Evolutionary conservation across 2,113 vertebrate genomes (phyloP), one percentile per base, ranked within the genome.

Genomic region (Nestor notabilis): DNA sequence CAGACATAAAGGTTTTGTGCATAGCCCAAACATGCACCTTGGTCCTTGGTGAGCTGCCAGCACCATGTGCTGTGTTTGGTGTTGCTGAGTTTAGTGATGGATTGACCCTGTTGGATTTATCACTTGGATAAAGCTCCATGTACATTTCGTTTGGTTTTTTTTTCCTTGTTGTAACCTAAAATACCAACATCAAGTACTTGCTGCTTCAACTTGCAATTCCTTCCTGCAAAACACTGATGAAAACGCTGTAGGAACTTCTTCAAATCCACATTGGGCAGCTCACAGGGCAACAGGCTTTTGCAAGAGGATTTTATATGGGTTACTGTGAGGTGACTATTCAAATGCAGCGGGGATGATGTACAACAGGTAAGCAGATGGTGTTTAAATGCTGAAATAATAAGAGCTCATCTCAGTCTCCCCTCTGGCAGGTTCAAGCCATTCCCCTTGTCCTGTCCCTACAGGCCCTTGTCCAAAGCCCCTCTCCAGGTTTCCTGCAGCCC

Each of bases 261-360:
- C 31, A 35, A 10, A 21, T 44, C 55, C 65, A 66, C 0, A 0
- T 0, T 31, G 58, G 52, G 50, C 0, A 0, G 41, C 29, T 55
- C 15, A 4, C 0, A 0, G 37, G 19, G 68, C 17, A 33, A 29
- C 9, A 20, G 52, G 25, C 5, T 55, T 75, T 37, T 60, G 56
- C 39, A 60, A 37, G 44, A 0, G 1, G 39, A 9, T 14, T 44
- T 60, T 65, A 10, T 8, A 20, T 0, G 27, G 65, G 37, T 90
- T 5, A 0, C 13, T 56, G 17, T 15, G 29, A 29, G n/a, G 10
- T 61, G 23, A 9, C 17, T 46, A 19, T 11, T 69, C 9, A 18
- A 49, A 13, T 24, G 27, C 49, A 16, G 46, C 6, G 3, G 70
- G 37, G 71, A 11, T 72, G 61, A 31, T 2, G 3, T 0, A 17